Conservation (phyloP, 2,113 vertebrate species). For the Serinus canaria region DNA sequence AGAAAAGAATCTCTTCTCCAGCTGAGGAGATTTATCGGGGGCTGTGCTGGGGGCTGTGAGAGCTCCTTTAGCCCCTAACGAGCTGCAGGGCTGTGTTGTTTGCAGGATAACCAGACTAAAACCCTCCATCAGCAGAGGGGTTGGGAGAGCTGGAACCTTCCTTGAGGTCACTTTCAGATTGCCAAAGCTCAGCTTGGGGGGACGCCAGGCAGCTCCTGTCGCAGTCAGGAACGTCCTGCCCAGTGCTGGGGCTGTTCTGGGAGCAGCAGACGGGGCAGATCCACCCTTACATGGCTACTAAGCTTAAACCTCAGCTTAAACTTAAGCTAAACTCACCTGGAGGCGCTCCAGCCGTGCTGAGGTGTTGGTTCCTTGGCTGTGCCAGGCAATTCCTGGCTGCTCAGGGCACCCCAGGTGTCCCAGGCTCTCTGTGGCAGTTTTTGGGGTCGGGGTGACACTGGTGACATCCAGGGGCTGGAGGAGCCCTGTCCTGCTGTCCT, state of each 20-base stretch:
- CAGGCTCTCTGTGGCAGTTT: background rate
- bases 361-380: background rate
- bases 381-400: background rate
- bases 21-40: too few relatives aligned
- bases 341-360: background rate
- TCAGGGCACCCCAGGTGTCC: fast-evolving
- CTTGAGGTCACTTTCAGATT: background rate
- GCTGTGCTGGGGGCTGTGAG: background rate
- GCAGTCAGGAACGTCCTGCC: background rate
- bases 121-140: too few relatives aligned
- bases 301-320: background rate
- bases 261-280: background rate
- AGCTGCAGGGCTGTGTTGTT: background rate
- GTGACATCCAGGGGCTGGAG: background rate
- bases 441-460: background rate
- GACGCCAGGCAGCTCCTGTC: background rate
- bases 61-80: background rate
- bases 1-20: background rate
- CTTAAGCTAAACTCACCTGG: background rate
- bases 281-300: fast-evolving
- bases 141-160: background rate
- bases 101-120: background rate
- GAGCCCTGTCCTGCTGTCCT: background rate
- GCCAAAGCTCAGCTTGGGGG: background rate
- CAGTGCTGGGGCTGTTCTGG: background rate